Percentiles rank a stretch among this genome's conserved stretches.
Evolutionary conservation across 2,888 invertebrate genomes (phyloP).

Genomic region (Nymphalis urticae): DNA sequence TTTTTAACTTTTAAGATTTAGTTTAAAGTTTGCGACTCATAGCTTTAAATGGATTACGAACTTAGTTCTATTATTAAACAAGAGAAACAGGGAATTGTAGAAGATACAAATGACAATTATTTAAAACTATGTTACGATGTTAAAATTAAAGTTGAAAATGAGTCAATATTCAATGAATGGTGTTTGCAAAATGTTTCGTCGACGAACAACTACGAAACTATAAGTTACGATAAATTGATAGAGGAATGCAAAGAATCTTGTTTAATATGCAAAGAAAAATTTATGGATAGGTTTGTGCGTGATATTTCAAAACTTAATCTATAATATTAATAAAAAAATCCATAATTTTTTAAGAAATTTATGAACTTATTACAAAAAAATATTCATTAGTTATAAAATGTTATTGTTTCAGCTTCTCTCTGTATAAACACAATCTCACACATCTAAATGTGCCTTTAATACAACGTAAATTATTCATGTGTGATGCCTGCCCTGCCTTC

Average conservation of each 20-base stretch:
- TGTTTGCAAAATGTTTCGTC: conserved; percentile 17
- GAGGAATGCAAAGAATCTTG: conserved; percentile 31
- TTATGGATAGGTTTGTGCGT: conserved; percentile 38
- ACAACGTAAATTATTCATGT: conserved; percentile 30
- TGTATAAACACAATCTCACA: conserved; percentile 43
- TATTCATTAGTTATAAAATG: not conserved
- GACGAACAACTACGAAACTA: conserved; percentile 9
- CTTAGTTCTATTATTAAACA: conserved; percentile 13
- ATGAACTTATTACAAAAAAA: not conserved
- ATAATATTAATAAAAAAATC: not conserved
- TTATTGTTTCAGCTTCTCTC: conserved; percentile 40
- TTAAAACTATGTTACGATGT: conserved; percentile 30
- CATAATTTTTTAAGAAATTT: not conserved
- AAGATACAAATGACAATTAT: conserved; percentile 37
- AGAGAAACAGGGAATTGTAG: conserved; percentile 21
- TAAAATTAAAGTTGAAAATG: conserved; percentile 40
- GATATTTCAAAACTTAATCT: not conserved
- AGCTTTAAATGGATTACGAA: conserved; percentile 12
- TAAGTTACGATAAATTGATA: conserved; percentile 22
- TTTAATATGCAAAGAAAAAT: conserved; percentile 34
- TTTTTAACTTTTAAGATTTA: not conserved
- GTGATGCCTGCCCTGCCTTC: conserved; percentile 32
- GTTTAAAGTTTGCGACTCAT: not conserved
- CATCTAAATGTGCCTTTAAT: conserved; percentile 42
- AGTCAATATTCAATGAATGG: conserved; percentile 26